Evolutionary conservation across 1,140 invertebrate species (phyloP), one percentile per base, ranked within the genome.

Genomic region (Drosophila parvula): DNA sequence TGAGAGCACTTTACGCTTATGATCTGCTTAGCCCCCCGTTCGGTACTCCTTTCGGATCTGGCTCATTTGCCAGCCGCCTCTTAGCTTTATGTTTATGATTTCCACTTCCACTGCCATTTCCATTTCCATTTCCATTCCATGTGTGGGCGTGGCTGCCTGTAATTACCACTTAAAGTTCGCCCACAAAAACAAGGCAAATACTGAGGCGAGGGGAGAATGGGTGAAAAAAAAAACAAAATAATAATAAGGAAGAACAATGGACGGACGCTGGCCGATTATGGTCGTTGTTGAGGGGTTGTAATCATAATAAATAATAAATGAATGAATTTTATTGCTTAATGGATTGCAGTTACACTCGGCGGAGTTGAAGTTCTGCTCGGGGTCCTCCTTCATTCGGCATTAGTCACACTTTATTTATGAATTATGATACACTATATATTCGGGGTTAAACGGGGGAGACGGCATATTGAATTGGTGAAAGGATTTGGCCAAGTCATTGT

Each of bases 291-390:
- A 27, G 65, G 61, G 86, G 74, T 65, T 80, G 84, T 89, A 89
- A 89, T 89, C 84, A 90, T 81, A 89, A 89, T 89, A 89, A 89
- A 89, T 89, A 90, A 89, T 89, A 90, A 89, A 89, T 86, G 82
- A 67, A 90, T 89, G 82, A 67, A 90, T 89, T 89, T 89, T 89
- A 89, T 89, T 90, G 81, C 88, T 89, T 90, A 89, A 89, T 89
- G 85, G 85, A 90, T 89, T 85, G 69, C 81, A 84, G 84, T 89
- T 89, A 89, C 80, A 88, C 77, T 86, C 70, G 63, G 51, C 63
- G 63, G 63, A 76, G 59, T 65, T 76, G 70, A 76, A 78, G 62
- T 55, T 65, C 71, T 82, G 59, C 55, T 38, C 55, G 16, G 45
- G 34, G 71, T 62, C 58, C 70, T 74, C 71, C 48, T 65, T 64